Base-by-base conservation (phyloP, 2,888 invertebrate species). In the Cyrtodaria siliqua region DNA sequence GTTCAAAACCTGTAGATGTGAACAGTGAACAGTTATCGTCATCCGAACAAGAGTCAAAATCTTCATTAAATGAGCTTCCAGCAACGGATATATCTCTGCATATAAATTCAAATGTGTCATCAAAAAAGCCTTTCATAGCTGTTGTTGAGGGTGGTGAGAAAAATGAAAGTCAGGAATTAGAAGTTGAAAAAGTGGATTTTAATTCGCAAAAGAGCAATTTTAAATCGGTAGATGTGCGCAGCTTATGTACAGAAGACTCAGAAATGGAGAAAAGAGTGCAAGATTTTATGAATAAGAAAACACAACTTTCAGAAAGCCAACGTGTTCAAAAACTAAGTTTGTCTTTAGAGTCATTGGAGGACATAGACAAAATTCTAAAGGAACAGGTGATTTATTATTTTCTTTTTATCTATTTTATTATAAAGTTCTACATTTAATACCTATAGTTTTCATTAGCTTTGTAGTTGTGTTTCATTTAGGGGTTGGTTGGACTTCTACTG, bases 181-280 rank as follows among this genome's bases (percentile, higher is more conserved):
- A 89, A 69, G 75, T 80, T n/a, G 86, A 88, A 53, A 83, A 47
- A 23, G 74, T 78, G 8, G 75, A 83, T 26, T 89, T 89, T 70
- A 79, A 84, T 12, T 77, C 83, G 27, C 83, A 85, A 18, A 38
- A 72, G 14, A 78, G 84, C 16, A 76, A 76, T 23, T 89, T 89
- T 59, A 49, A 56, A 47, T n/a, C 33, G n/a, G 49, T 16, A 24
- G 18, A 47, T 18, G 8, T 49, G 0, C n/a, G 4, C 8, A 33
- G 16, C 9, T 47, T 61, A 29, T n/a, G 49, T 47, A 16, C 33
- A 40, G 47, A 47, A n/a, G 61, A 49, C 23, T 44, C 24, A 26
- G 26, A 24, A 49, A 27, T 6, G 16, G 26, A 26, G 14, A 29
- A 8, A 20, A 14, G 26, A n/a, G 18, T 61, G 24, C 44, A 27